Conservation (phyloP, 2,888 invertebrate genomes). For the Drosophila paramelanica region DNA sequence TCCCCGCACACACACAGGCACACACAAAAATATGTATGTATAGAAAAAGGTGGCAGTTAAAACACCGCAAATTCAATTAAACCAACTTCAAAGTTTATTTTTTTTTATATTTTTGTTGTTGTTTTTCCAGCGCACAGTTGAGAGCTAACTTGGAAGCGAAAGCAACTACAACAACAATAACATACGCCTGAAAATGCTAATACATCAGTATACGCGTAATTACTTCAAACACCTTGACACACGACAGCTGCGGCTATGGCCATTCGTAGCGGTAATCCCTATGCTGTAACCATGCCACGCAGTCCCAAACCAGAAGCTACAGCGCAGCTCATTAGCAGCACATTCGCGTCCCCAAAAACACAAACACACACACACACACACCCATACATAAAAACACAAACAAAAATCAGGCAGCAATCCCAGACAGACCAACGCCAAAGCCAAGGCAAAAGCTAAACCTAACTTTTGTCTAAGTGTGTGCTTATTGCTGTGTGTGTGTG, state of each 20-base stretch:
- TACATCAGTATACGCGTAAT: slow-evolving; percentile 73
- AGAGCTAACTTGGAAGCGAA: slow-evolving; percentile 25
- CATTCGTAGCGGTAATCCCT: slow-evolving; percentile 58
- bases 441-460: slow-evolving; percentile 58
- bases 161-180: slow-evolving; percentile 57
- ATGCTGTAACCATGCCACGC: slow-evolving; percentile 41
- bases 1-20: background rate
- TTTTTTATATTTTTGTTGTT: slow-evolving; percentile 14
- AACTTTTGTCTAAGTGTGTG: slow-evolving; percentile 49
- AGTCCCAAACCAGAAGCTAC: slow-evolving; percentile 47
- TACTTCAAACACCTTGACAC: slow-evolving; percentile 77
- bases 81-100: slow-evolving; percentile 50
- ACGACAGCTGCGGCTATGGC: slow-evolving; percentile 20
- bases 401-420: slow-evolving; percentile 40
- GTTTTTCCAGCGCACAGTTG: slow-evolving; percentile 6
- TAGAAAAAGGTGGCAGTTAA: slow-evolving; percentile 31
- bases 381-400: slow-evolving; percentile 12
- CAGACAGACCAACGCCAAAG: slow-evolving; percentile 51
- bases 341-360: slow-evolving; percentile 40
- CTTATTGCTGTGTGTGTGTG: slow-evolving; percentile 30
- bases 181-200: slow-evolving; percentile 74
- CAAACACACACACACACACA: slow-evolving; percentile 24
- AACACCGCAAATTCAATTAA: slow-evolving; percentile 68
- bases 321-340: slow-evolving; percentile 66
- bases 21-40: background rate